Evolutionary conservation across 2,888 invertebrate genomes (phyloP).

Genomic region (Drosophila subsilvestris): DNA sequence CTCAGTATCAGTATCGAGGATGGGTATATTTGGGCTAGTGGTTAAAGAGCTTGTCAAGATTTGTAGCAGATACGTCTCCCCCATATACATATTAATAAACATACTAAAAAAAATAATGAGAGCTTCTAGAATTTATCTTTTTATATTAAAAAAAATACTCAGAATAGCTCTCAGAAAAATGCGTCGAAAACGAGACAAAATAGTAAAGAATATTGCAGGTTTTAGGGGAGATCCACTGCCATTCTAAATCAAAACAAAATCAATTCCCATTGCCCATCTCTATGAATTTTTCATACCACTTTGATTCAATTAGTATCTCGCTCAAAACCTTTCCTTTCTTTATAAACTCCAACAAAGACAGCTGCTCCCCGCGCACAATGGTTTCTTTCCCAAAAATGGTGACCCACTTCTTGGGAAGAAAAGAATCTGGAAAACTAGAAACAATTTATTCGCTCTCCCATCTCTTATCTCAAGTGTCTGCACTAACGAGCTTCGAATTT

Average conservation of each 20-base stretch:
- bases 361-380: constrained; percentile 10
- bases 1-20: too few relatives aligned
- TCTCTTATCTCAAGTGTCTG: constrained; percentile 72
- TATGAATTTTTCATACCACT: background rate
- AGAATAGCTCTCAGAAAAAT: too few relatives aligned
- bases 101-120: too few relatives aligned
- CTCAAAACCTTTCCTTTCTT: background rate
- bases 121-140: too few relatives aligned
- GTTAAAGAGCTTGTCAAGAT: too few relatives aligned
- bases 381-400: constrained; percentile 12
- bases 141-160: too few relatives aligned
- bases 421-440: constrained; percentile 35
- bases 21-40: too few relatives aligned
- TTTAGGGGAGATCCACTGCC: background rate
- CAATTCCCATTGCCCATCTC: background rate
- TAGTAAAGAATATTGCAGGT: too few relatives aligned
- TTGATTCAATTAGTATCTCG: background rate
- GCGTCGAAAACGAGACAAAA: too few relatives aligned
- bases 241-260: too few relatives aligned
- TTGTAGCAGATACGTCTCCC: too few relatives aligned
- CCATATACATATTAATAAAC: too few relatives aligned
- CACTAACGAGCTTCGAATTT: constrained; percentile 73
- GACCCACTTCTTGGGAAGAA: constrained; percentile 36
- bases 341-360: constrained; percentile 1
- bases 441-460: constrained; percentile 67